phyloP scores from a whole-genome alignment of 2,888 invertebrate genomes.

The Drosophila meridionalis region DNA sequence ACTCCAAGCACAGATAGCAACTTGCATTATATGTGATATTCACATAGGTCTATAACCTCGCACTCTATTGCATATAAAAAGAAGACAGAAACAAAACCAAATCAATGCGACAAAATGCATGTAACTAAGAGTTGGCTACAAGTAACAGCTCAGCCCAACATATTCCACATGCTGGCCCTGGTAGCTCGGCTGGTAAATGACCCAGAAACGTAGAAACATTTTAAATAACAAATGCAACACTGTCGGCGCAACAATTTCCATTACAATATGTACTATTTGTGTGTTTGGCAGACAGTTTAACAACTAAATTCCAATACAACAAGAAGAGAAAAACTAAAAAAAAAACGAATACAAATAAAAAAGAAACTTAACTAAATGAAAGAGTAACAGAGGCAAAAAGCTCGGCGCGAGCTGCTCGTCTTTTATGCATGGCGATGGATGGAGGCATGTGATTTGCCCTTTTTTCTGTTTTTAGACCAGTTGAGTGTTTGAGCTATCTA shows the following conservation, averaged over 20 bases:
- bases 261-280: constrained; percentile 56
- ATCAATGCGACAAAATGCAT: constrained; percentile 9
- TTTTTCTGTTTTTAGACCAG: constrained; percentile 32
- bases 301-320: constrained; percentile 50
- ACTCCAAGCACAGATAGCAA: not conserved
- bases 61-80: too few relatives aligned
- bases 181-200: constrained; percentile 31
- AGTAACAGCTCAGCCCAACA: constrained; percentile 19
- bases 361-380: constrained; percentile 12
- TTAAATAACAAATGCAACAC: constrained; percentile 48
- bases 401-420: constrained; percentile 25
- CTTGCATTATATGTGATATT: not conserved
- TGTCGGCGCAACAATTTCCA: constrained; percentile 66
- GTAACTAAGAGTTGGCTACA: constrained; percentile 13
- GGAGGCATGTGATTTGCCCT: constrained; percentile 8
- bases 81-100: not conserved
- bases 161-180: constrained; percentile 1
- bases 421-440: constrained; percentile 10
- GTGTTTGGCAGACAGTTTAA: constrained; percentile 38
- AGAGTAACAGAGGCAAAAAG: constrained; percentile 21
- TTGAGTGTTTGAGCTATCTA: constrained; percentile 34
- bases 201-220: constrained; percentile 40
- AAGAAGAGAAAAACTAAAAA: constrained; percentile 2
- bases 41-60: not conserved
- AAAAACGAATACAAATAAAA: not conserved